Percentiles rank a stretch among this genome's conserved stretches.
Conservation (phyloP, 2,113 vertebrate genomes). For the Tor tambroides region DNA sequence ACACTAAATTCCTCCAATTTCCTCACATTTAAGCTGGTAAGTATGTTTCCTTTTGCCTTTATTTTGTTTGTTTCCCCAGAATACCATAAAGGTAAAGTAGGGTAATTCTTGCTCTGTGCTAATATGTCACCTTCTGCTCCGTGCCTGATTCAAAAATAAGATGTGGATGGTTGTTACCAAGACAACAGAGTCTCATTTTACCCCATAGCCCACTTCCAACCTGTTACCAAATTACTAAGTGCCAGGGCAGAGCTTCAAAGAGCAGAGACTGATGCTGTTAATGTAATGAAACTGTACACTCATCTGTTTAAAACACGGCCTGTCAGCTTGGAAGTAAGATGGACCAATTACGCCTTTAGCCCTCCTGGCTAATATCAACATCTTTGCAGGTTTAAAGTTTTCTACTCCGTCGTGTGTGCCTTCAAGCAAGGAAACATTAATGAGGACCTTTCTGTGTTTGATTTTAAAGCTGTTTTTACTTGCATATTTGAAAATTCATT, state of each 20-base stretch:
- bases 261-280: slow-evolving; percentile 80
- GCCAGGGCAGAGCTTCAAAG: slow-evolving; percentile 83
- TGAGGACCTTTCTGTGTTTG: slow-evolving; percentile 54
- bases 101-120: not conserved
- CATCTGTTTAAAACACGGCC: slow-evolving; percentile 79
- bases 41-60: not conserved
- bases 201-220: slow-evolving; percentile 89
- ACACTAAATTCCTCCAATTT: slow-evolving; percentile 58
- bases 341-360: slow-evolving; percentile 68
- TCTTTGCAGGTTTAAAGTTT: slow-evolving; percentile 75
- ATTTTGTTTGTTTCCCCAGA: not conserved
- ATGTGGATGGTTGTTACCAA: slow-evolving; percentile 80
- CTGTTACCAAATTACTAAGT: slow-evolving; percentile 93
- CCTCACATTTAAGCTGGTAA: slow-evolving; percentile 46
- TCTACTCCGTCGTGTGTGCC: slow-evolving; percentile 67
- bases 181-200: slow-evolving; percentile 90
- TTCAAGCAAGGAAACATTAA: slow-evolving; percentile 65
- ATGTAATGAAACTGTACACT: slow-evolving; percentile 87
- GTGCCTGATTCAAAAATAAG: slow-evolving; percentile 80
- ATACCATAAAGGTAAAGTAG: not conserved
- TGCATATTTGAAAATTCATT: not conserved
- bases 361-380: slow-evolving; percentile 71
- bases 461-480: slow-evolving; percentile 6
- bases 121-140: slow-evolving; percentile 63
- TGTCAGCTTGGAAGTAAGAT: slow-evolving; percentile 82